These are phyloP conservation scores for Caenorhabditis virilis DNA, from an alignment of 2,888 invertebrate species.

Conservation along the genomic window DNA sequence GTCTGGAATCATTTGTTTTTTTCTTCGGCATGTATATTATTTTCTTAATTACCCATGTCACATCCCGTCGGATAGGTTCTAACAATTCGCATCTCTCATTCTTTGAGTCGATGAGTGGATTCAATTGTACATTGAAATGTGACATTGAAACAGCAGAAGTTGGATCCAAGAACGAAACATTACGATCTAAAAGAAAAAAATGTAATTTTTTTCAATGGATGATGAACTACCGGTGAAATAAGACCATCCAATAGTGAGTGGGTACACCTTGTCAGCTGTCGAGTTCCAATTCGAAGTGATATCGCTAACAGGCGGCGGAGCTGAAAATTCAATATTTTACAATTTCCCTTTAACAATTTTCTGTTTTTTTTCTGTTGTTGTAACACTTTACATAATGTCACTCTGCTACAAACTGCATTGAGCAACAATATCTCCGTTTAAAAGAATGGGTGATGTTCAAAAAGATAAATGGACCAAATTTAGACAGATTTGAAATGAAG, in stretches of 20 bases:
- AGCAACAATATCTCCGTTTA: no score
- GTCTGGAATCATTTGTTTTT: conserved; percentile 15
- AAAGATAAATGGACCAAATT: no score
- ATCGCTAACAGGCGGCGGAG: conserved; percentile 34
- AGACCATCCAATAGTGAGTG: conserved; percentile 34
- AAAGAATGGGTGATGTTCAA: no score
- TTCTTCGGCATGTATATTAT: not conserved
- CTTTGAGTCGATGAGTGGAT: conserved; percentile 22
- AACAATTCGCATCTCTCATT: conserved; percentile 35
- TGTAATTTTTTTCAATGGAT: no score
- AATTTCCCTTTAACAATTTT: not conserved
- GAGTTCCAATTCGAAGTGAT: conserved; percentile 39
- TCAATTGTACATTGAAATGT: conserved; percentile 36
- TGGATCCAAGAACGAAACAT: conserved; percentile 1
- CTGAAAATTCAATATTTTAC: conserved; percentile 17
- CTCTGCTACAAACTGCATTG: no score
- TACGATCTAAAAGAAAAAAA: no score
- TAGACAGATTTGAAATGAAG: no score
- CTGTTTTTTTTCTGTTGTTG: not conserved
- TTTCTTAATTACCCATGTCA: conserved; percentile 25
- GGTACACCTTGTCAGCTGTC: conserved; percentile 22
- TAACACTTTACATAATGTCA: conserved; percentile 1
- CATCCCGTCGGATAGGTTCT: conserved; percentile 36
- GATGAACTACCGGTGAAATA: conserved; percentile 23
- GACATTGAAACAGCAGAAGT: conserved; percentile 29